A percentile compares a stretch with the other conserved stretches of the same genome.
Evolutionary conservation across 2,888 invertebrate species (phyloP).

Genomic region (Andrena flavipes): DNA sequence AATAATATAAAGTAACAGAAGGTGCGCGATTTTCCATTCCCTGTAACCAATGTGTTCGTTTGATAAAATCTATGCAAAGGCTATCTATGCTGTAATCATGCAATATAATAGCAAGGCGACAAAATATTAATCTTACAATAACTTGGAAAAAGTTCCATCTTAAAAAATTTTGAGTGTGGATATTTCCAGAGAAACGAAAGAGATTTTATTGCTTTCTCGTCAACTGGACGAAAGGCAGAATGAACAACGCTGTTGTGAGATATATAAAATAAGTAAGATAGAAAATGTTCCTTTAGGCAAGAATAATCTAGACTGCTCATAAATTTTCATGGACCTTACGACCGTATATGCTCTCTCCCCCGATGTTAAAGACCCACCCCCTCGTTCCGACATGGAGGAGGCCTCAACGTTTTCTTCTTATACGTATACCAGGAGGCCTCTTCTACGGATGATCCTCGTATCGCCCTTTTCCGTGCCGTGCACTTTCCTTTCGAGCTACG

Average conservation of each 20-base stretch:
- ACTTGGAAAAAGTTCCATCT: too few relatives aligned
- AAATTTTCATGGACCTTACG: slow-evolving; percentile 72
- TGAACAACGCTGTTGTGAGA: background rate
- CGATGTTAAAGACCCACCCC: slow-evolving; percentile 64
- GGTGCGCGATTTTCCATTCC: too few relatives aligned
- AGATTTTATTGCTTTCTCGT: too few relatives aligned
- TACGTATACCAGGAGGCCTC: slow-evolving; percentile 30
- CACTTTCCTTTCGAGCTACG: slow-evolving; percentile 47
- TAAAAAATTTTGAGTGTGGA: too few relatives aligned
- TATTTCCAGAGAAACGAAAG: too few relatives aligned
- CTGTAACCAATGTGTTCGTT: too few relatives aligned
- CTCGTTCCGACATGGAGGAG: slow-evolving; percentile 42
- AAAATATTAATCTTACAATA: too few relatives aligned
- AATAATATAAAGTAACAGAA: too few relatives aligned
- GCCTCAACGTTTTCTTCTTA: slow-evolving; percentile 37
- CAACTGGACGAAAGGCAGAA: background rate
- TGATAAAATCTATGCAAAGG: too few relatives aligned
- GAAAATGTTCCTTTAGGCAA: slow-evolving; percentile 12
- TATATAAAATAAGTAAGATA: slow-evolving; percentile 27
- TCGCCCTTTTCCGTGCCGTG: slow-evolving; percentile 32
- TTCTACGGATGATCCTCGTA: slow-evolving; percentile 48
- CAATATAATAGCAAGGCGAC: too few relatives aligned
- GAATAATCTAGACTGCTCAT: slow-evolving; percentile 72
- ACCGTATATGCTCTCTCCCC: slow-evolving; percentile 35
- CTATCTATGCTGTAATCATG: too few relatives aligned